Evolutionary conservation across 2,888 invertebrate genomes (phyloP), one percentile per base, ranked within the genome.

Genomic region (Mystacides longicornis): DNA sequence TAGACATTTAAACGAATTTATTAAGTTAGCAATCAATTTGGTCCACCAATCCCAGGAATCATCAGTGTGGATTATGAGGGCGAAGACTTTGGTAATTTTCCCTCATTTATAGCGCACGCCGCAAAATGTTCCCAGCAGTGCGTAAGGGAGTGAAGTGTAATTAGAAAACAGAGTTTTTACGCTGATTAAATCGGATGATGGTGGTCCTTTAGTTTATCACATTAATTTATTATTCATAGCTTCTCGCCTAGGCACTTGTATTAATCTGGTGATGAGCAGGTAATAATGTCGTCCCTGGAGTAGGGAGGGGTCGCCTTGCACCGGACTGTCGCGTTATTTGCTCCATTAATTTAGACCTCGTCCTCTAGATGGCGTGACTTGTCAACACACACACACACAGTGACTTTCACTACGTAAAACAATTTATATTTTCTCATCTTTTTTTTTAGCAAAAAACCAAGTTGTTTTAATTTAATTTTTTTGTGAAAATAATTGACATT

Each of bases 151-250:
- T 14, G n/a, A 16, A 3, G 37, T 37, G 54, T 52, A 59, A 59
- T 59, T 59, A 56, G 56, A 56, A 56, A 55, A 52, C 56, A 56
- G 49, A 50, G 54, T 54, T 59, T 59, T 49, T 54, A 56, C 54
- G 51, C 31, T 54, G 59, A 59, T 59, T 56, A 59, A 54, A 54
- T 50, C 50, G 58, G 45, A 31, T 37, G 42, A 16, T 51, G 49
- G 47, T 45, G 54, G 56, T 59, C 47, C 48, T 45, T 37, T 37
- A 45, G 23, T 51, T 51, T 51, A 53, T 56, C 51, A n/a, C 53
- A 23, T 52, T 55, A 52, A 60, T 60, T 55, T 55, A 60, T 60
- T 60, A 60, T 60, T 60, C 60, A 60, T 57, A 55, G 57, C 60
- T 57, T 60, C 57, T 55, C 54, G 55, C 55, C 55, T 57, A 55